phyloP scores from a whole-genome alignment of 2,797 vertebrate genomes.

The Lates japonicus region DNA sequence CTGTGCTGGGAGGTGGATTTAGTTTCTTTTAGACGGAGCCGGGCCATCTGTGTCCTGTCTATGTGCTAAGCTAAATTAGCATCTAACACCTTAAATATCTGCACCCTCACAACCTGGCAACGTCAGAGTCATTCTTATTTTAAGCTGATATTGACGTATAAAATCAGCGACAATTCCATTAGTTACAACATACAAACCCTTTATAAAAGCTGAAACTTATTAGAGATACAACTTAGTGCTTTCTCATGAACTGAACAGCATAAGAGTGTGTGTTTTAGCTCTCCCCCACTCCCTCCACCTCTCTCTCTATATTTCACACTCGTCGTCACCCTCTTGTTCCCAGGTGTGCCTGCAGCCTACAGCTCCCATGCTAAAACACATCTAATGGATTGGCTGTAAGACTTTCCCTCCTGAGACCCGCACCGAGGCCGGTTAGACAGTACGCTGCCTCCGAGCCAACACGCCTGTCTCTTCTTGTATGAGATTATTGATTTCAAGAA shows the following conservation, averaged over 20 bases:
- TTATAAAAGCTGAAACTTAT: not conserved
- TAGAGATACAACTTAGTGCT: not conserved
- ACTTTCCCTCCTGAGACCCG: slow-evolving; percentile 38
- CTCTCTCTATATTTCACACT: slow-evolving; percentile 18
- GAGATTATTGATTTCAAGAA: slow-evolving; percentile 76
- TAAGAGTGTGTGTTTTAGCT: not conserved
- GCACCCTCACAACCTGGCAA: too few relatives aligned
- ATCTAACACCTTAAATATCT: too few relatives aligned
- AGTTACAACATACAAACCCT: not conserved
- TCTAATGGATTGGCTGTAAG: slow-evolving; percentile 72
- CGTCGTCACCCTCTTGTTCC: slow-evolving; percentile 35
- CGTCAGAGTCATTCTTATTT: not conserved
- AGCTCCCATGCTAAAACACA: slow-evolving; percentile 65
- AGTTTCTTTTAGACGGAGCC: too few relatives aligned
- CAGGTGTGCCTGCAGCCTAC: slow-evolving; percentile 52
- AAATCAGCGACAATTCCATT: too few relatives aligned
- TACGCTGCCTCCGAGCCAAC: slow-evolving; percentile 47
- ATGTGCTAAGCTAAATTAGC: too few relatives aligned
- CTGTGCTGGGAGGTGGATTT: too few relatives aligned
- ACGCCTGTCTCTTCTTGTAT: slow-evolving; percentile 54
- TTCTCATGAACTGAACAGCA: not conserved
- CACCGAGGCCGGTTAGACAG: slow-evolving; percentile 27
- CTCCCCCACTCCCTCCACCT: not conserved
- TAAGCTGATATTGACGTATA: not conserved
- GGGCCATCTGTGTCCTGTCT: too few relatives aligned